Evolutionary conservation across 1,140 invertebrate species (phyloP), one percentile per base, ranked within the genome.

Genomic region (Pseudomyrmex pallidus): DNA sequence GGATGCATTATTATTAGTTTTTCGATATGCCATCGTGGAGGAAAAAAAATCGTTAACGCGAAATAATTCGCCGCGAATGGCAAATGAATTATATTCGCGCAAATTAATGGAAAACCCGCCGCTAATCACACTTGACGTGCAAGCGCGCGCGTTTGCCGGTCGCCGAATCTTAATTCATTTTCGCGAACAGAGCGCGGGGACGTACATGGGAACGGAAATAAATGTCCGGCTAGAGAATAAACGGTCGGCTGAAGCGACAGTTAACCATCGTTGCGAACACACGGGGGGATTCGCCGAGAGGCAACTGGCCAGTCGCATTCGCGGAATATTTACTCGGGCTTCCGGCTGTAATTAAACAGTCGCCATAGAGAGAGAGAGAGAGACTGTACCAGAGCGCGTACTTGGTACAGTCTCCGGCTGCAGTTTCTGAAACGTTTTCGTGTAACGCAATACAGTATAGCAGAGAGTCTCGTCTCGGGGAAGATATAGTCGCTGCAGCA

Each of bases 341-440:
- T 70, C 44, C 76, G 54, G 8, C 66, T 17, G 66, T 72, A 80
- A 80, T 72, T 80, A 80, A 80, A 80, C 76, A 25, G 66, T 59
- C 54, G 12, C 76, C 56, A 59, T 80, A 17, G 64, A 70, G 44
- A 35, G 25, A 5, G 35, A 35, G 5, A 5, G 35, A n/a, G 64
- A 70, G 35, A 25, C 25, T 35, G 35, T 35, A 35, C 35, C 35
- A 35, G 35, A 70, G 17, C 20, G 52, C 74, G 20, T 50, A 70
- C 64, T 63, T 35, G 61, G 9, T n/a, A 22, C 61, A 13, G 13
- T 44, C 25, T 77, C 20, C 17, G 64, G 22, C 12, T 59, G 76
- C 52, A 44, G 20, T 68, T 76, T 64, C 73, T 61, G 61, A 20
- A 64, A 70, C 17, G 50, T 17, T 46, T 46, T 20, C 57, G 15